These are phyloP conservation scores for Phenganax stokvisi DNA, from an alignment of 92 coral and sea anemone species.

Conservation along the genomic window DNA sequence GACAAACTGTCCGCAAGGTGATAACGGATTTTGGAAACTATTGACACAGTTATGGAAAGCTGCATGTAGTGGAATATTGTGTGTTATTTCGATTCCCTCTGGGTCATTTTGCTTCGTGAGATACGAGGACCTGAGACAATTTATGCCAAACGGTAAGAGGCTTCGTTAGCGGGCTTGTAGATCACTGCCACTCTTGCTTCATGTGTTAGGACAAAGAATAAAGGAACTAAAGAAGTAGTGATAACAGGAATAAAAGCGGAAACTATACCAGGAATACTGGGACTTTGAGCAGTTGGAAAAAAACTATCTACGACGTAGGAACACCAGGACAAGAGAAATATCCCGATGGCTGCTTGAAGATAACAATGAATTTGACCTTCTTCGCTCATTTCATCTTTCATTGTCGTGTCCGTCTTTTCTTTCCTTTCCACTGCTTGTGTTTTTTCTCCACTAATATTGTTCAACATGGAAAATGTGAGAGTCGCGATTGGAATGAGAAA, in stretches of 20 bases:
- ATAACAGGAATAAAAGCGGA: constrained; percentile 86
- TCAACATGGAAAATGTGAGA: constrained; percentile 42
- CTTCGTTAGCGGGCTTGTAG: constrained; percentile 1
- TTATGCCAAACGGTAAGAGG: constrained; percentile 13
- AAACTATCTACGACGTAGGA: constrained; percentile 91
- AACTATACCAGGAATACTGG: constrained; percentile 74
- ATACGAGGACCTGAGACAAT: not conserved
- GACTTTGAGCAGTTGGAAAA: constrained; percentile 66
- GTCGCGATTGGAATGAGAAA: constrained; percentile 52
- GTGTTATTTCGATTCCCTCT: too few species aligned
- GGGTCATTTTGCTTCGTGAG: too few species aligned
- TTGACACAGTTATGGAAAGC: too few species aligned
- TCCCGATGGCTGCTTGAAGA: constrained; percentile 75
- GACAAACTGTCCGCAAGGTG: too few species aligned
- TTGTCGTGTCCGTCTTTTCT: constrained; percentile 34
- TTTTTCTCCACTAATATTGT: constrained; percentile 34
- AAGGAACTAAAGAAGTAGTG: constrained; percentile 85
- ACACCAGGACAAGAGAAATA: constrained; percentile 83
- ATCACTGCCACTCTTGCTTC: constrained; percentile 11
- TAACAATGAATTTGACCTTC: constrained; percentile 58
- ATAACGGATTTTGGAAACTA: too few species aligned
- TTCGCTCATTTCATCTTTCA: constrained; percentile 18
- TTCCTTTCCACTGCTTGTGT: not conserved
- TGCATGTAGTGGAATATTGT: too few species aligned
- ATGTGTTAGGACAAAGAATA: constrained; percentile 38